Percentiles rank a stretch among this genome's conserved stretches.
These are phyloP conservation scores for Rhineura floridana DNA, from an alignment of 2,113 vertebrate genomes.

Conservation along the genomic window DNA sequence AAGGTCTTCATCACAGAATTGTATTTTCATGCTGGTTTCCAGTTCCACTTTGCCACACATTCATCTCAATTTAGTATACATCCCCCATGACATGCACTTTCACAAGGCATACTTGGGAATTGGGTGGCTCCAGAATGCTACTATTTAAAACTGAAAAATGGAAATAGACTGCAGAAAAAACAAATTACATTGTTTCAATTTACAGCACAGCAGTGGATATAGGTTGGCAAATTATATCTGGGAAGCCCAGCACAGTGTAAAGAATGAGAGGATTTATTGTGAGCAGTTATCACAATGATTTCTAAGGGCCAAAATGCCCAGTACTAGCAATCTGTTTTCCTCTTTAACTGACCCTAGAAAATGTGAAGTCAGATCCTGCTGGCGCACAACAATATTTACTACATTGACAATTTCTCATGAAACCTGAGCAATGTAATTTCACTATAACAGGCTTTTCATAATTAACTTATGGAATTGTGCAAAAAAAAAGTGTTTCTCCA, in stretches of 20 bases:
- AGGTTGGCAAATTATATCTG: not conserved
- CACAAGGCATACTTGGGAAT: not conserved
- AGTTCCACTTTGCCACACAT: not conserved
- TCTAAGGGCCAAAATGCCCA: not conserved
- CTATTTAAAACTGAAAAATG: slow-evolving; percentile 6
- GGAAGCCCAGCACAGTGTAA: not conserved
- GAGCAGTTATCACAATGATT: not conserved
- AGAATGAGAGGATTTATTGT: not conserved
- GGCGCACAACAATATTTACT: not conserved
- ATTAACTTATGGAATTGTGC: slow-evolving; percentile 53
- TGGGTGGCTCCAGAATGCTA: not conserved
- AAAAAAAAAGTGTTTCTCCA: slow-evolving; percentile 45
- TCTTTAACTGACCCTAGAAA: not conserved
- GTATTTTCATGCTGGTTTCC: not conserved
- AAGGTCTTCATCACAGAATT: not conserved
- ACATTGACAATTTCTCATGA: slow-evolving; percentile 44
- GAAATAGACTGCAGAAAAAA: not conserved
- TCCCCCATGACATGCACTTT: not conserved
- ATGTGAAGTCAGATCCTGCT: not conserved
- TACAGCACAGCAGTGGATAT: not conserved
- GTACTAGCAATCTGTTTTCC: not conserved
- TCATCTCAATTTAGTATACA: not conserved
- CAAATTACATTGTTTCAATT: not conserved
- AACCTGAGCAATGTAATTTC: slow-evolving; percentile 51
- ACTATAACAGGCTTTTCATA: slow-evolving; percentile 51